Percentiles rank a stretch among this genome's conserved stretches.
phyloP scores from a whole-genome alignment of 2,113 vertebrate species.

The Ciconia stormi region DNA sequence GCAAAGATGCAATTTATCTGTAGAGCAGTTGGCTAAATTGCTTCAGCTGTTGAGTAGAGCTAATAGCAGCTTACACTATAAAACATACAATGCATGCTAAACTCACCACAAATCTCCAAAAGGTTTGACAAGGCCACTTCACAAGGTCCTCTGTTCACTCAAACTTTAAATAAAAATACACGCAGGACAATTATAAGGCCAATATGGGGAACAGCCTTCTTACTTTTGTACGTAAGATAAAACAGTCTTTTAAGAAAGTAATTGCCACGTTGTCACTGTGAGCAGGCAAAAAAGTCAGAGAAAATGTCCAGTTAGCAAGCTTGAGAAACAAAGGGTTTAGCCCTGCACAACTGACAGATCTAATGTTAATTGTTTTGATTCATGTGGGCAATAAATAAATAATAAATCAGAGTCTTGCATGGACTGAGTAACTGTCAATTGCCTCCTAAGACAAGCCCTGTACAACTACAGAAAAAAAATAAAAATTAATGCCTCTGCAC shows the following conservation, averaged over 20 bases:
- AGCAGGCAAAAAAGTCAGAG: not conserved
- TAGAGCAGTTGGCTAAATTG: constrained; percentile 5
- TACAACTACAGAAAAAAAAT: not conserved
- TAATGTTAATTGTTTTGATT: not conserved
- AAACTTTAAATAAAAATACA: not conserved
- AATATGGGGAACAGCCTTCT: not conserved
- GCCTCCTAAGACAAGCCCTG: not conserved
- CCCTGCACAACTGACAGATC: not conserved
- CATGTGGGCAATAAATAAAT: not conserved
- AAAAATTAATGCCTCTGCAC: not conserved
- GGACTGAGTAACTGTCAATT: not conserved
- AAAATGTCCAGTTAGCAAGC: not conserved
- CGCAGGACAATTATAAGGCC: not conserved
- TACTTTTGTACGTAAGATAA: not conserved
- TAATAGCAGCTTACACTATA: not conserved
- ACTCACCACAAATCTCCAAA: not conserved
- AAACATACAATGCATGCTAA: not conserved
- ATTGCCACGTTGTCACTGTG: not conserved
- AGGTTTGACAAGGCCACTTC: not conserved
- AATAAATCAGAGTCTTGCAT: not conserved
- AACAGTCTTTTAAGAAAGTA: not conserved
- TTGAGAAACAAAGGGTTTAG: not conserved
- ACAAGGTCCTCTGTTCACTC: not conserved
- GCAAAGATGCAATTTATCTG: constrained; percentile 5
- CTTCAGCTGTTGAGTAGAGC: not conserved